These are phyloP conservation scores for Bolinopsis microptera DNA, from an alignment of 37 sponge, comb jelly and placozoan species.

Conservation along the genomic window DNA sequence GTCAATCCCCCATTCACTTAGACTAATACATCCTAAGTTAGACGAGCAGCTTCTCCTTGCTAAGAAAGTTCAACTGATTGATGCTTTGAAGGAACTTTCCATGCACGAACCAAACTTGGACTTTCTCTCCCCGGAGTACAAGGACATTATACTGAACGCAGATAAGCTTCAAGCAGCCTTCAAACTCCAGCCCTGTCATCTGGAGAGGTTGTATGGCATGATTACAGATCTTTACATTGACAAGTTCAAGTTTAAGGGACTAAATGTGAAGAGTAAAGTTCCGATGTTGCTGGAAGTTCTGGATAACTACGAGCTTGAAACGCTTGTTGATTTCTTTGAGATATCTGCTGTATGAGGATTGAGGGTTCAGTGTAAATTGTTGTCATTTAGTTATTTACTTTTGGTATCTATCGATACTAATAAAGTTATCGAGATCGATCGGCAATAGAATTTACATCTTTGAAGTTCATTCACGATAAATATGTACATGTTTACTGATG, in stretches of 20 bases:
- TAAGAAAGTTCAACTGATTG: slow-evolving; percentile 95
- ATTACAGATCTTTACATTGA: slow-evolving; percentile 96
- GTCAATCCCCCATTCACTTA: slow-evolving; percentile 83
- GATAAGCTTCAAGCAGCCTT: slow-evolving; percentile 83
- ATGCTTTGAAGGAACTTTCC: slow-evolving; percentile 92
- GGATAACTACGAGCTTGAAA: slow-evolving; percentile 83
- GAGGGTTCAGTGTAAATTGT: no score
- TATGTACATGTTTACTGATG: no score
- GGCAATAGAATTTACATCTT: no score
- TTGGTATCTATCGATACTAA: no score
- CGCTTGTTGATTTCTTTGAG: slow-evolving; percentile 84
- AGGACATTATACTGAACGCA: slow-evolving; percentile 89
- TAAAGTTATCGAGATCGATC: no score
- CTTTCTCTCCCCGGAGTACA: slow-evolving; percentile 89
- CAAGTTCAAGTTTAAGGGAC: slow-evolving; percentile 89
- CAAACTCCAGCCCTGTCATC: slow-evolving; percentile 89
- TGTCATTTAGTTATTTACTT: no score
- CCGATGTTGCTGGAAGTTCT: slow-evolving; percentile 79
- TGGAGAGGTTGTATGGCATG: slow-evolving; percentile 81
- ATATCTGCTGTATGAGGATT: slow-evolving; percentile 49
- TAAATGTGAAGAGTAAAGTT: slow-evolving; percentile 84
- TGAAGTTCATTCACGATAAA: no score
- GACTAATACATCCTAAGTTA: slow-evolving; percentile 85
- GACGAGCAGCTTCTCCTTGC: slow-evolving; percentile 94
- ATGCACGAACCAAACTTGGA: slow-evolving; percentile 80